phyloP scores from a whole-genome alignment of 2,113 vertebrate species.

The Pyxicephalus adspersus region DNA sequence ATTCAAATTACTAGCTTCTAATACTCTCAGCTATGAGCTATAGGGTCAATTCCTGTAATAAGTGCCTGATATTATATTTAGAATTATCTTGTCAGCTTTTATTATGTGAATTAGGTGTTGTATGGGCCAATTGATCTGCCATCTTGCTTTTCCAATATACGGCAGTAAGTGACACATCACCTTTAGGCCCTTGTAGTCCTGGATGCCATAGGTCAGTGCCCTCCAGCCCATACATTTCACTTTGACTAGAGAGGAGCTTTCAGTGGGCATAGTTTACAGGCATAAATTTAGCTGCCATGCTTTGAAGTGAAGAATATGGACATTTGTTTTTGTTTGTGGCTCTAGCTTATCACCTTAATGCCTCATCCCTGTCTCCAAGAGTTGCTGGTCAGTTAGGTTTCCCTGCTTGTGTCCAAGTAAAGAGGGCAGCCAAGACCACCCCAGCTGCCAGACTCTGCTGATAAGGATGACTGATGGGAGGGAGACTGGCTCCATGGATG shows the following conservation, averaged over 20 bases:
- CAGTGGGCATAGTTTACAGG: slow-evolving; percentile 55
- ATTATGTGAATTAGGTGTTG: slow-evolving; percentile 33
- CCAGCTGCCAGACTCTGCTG: slow-evolving; percentile 77
- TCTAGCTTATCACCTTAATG: slow-evolving; percentile 70
- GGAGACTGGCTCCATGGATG: slow-evolving; percentile 85
- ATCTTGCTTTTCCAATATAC: slow-evolving; percentile 25
- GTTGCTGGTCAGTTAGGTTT: slow-evolving; percentile 41
- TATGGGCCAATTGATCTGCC: slow-evolving; percentile 27
- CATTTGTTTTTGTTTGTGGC: slow-evolving; percentile 80
- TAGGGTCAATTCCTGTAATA: neutral
- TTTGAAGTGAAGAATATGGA: slow-evolving; percentile 82
- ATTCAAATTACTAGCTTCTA: too few relatives aligned
- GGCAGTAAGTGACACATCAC: slow-evolving; percentile 49
- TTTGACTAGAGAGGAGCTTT: slow-evolving; percentile 50
- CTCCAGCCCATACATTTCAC: slow-evolving; percentile 59
- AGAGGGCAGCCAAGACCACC: slow-evolving; percentile 69
- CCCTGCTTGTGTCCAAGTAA: slow-evolving; percentile 60
- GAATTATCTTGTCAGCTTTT: slow-evolving; percentile 17
- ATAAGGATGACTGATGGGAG: slow-evolving; percentile 95
- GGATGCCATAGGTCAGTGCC: slow-evolving; percentile 1
- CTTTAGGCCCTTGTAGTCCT: slow-evolving; percentile 31
- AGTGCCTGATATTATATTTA: neutral
- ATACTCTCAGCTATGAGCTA: neutral
- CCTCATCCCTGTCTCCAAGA: slow-evolving; percentile 64
- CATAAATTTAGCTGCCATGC: slow-evolving; percentile 65